Percentiles rank a stretch among this genome's conserved stretches.
Conservation (phyloP, 2,113 vertebrate genomes). For the Tachycineta bicolor region DNA sequence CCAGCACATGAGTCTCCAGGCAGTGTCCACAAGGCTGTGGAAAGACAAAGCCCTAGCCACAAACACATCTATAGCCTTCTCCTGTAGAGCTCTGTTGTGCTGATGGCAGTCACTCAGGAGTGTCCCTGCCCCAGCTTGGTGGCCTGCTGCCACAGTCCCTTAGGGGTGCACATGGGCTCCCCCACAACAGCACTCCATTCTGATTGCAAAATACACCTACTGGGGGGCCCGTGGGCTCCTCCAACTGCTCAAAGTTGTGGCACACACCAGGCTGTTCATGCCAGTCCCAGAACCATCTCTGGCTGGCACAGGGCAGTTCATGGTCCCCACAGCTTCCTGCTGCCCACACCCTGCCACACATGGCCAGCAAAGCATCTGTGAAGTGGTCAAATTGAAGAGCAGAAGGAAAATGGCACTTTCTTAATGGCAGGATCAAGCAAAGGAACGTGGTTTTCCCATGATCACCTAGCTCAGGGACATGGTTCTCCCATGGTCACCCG, state of each 20-base stretch:
- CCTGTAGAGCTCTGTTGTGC: background rate
- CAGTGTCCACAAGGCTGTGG: background rate
- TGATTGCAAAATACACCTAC: background rate
- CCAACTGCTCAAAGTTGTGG: background rate
- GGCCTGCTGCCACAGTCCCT: background rate
- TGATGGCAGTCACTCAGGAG: background rate
- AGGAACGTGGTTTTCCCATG: fast-evolving
- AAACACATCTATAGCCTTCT: background rate
- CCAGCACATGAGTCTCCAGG: fast-evolving
- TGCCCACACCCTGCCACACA: background rate
- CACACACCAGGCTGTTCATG: fast-evolving
- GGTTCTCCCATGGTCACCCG: background rate
- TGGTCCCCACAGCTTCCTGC: background rate
- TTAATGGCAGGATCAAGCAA: background rate
- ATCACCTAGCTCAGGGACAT: background rate
- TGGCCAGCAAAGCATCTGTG: background rate
- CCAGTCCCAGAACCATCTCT: fast-evolving
- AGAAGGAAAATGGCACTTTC: background rate
- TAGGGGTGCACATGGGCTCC: fast-evolving
- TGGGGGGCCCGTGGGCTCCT: background rate
- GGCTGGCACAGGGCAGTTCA: background rate
- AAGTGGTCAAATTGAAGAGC: background rate
- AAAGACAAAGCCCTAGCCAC: background rate
- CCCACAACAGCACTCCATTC: background rate
- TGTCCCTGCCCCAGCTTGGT: fast-evolving